Percentiles rank a stretch among this genome's conserved stretches.
These are phyloP conservation scores for Hymenochirus boettgeri DNA, from an alignment of 2,113 vertebrate genomes.

Conservation along the genomic window DNA sequence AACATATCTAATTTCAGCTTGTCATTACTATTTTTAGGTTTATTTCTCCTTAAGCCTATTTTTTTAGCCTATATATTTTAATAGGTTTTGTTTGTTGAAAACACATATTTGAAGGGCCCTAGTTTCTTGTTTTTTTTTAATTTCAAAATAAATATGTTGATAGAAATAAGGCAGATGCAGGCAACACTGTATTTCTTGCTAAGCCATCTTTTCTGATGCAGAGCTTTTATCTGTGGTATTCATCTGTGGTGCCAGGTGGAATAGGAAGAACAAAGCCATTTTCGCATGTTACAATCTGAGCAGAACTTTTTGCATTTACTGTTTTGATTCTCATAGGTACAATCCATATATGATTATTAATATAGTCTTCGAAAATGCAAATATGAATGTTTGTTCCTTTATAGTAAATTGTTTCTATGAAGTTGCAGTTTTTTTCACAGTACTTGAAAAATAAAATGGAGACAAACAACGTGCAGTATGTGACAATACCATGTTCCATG, in stretches of 20 bases:
- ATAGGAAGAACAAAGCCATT: constrained; percentile 29
- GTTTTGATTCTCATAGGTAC: constrained; percentile 33
- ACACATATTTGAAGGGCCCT: too few species aligned
- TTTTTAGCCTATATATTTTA: too few species aligned
- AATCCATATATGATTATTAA: not conserved
- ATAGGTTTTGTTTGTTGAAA: too few species aligned
- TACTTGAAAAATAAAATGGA: too few species aligned
- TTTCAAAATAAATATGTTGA: constrained; percentile 25
- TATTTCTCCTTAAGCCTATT: too few species aligned
- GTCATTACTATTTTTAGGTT: too few species aligned
- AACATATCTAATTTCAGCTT: too few species aligned
- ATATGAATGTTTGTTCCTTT: not conserved
- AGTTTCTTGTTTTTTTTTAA: too few species aligned
- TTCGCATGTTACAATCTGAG: constrained; percentile 23
- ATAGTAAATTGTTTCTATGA: not conserved
- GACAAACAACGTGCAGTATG: too few species aligned
- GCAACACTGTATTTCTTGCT: constrained; percentile 19
- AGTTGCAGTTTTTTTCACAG: too few species aligned
- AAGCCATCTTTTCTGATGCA: constrained; percentile 20
- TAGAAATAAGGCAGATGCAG: constrained; percentile 16
- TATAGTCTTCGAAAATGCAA: not conserved
- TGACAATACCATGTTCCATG: too few species aligned
- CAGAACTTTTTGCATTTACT: constrained; percentile 29
- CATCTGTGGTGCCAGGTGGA: constrained; percentile 36
- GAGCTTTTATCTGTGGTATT: constrained; percentile 29